Percentiles rank a stretch among this genome's conserved stretches.
These are phyloP conservation scores for Amblyjoppa proteus DNA, from an alignment of 2,888 invertebrate species.

Conservation along the genomic window DNA sequence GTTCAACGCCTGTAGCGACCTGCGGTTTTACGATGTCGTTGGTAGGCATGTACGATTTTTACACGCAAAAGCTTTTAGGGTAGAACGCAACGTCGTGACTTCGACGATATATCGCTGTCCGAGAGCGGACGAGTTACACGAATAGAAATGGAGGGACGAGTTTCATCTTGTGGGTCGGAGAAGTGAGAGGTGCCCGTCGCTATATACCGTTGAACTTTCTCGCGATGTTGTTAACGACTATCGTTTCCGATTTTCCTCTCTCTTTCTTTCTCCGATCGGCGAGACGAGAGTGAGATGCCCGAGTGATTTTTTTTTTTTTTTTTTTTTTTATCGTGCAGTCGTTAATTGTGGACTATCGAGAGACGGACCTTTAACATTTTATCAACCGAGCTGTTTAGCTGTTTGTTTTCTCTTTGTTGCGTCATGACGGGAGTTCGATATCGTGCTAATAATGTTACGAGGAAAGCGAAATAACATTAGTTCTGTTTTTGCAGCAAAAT, in stretches of 20 bases:
- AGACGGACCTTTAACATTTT: neutral
- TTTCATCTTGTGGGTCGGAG: constrained; percentile 59
- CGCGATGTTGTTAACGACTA: constrained; percentile 67
- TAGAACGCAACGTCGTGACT: neutral
- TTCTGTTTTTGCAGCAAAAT: neutral
- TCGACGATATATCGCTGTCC: neutral
- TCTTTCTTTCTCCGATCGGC: constrained; percentile 26
- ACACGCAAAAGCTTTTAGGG: neutral
- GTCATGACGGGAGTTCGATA: neutral
- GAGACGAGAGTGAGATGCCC: neutral
- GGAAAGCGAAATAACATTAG: neutral
- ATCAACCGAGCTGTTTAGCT: neutral
- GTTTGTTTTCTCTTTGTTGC: neutral
- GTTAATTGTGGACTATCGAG: neutral
- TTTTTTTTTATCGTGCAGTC: neutral
- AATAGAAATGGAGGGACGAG: constrained; percentile 43
- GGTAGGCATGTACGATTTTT: neutral
- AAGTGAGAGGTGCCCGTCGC: constrained; percentile 65
- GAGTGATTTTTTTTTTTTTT: neutral
- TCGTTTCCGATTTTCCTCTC: constrained; percentile 71
- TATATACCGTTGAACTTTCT: constrained; percentile 74
- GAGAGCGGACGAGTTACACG: constrained; percentile 11
- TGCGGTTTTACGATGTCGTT: neutral
- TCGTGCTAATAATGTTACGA: neutral
- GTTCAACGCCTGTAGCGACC: constrained; percentile 1